Conservation (phyloP, 2,797 vertebrate species). For the Zonotrichia albicollis region DNA sequence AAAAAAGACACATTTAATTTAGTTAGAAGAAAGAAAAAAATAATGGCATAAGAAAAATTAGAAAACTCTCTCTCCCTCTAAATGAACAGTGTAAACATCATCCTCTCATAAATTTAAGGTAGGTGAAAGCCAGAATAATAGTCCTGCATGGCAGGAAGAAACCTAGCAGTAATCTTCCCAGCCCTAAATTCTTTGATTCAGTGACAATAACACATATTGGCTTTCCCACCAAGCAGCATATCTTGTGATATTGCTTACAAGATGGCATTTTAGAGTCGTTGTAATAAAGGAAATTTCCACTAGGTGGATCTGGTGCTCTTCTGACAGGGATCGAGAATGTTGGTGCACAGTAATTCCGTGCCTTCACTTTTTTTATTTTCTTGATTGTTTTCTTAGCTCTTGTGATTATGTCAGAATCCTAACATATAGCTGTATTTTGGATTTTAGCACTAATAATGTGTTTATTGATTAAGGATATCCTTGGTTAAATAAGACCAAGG, state of each 20-base stretch:
- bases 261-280: background rate
- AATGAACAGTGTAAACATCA: background rate
- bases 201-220: background rate
- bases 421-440: background rate
- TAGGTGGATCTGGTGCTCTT: conserved; percentile 77
- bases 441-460: background rate
- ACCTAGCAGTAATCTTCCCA: background rate
- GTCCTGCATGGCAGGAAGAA: background rate
- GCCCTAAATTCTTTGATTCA: background rate
- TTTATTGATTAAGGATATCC: background rate
- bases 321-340: background rate
- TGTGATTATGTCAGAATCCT: background rate
- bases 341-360: background rate
- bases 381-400: background rate
- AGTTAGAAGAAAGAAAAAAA: background rate
- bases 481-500: background rate
- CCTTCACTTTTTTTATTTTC: background rate
- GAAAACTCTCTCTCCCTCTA: background rate
- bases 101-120: background rate
- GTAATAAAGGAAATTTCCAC: conserved; percentile 74
- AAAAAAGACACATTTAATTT: background rate
- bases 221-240: background rate
- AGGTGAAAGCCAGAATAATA: background rate
- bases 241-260: background rate
- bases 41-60: background rate